Base-by-base conservation (phyloP, 2,888 invertebrate species). In the Cordilura impudica region DNA sequence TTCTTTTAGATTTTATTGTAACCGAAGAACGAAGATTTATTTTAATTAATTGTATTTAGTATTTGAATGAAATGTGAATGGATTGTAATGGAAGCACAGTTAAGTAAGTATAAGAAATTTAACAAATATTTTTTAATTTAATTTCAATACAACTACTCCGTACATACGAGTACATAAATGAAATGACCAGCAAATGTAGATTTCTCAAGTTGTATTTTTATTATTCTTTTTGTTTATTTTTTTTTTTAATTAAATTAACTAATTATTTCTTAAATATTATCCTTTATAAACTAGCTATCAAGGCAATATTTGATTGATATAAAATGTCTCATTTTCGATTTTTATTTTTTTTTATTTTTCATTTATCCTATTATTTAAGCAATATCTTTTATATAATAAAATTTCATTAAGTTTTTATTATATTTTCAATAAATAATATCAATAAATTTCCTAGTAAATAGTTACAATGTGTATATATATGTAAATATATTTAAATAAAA, bases 261-360 rank as follows among this genome's bases (percentile, higher is more conserved):
- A 21, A 51, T 21, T 54, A 63, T 39, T 53, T 7, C 63, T 65
- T 80, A 80, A 58, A 35, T 49, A 14, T 72, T 67, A 67, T 72
- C 14, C 43, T 65, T 72, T 79, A 65, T 74, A 70, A 77, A 82
- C 82, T 84, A 85, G 81, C 86, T 86, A 86, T 83, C 84, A 86
- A 86, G 86, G 86, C 86, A 86, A 84, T 85, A 84, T 85, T 86
- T 86, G 86, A 86, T 82, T 82, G 82, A 82, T 82, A 82, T 82
- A 81, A 81, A 86, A 84, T 84, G 83, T 84, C 83, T 54, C 70
- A 43, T 66, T 74, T 70, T 74, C 65, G 31, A 39, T 65, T 69
- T 51, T 60, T 72, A 31, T 1, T 12, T 61, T 54, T 61, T 29
- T 56, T 10, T 78, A n/a, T 35, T 53, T 80, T 51, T 80, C 81